These are phyloP conservation scores for Lutjanus campechanus DNA, from an alignment of 2,797 vertebrate genomes.

Conservation along the genomic window DNA sequence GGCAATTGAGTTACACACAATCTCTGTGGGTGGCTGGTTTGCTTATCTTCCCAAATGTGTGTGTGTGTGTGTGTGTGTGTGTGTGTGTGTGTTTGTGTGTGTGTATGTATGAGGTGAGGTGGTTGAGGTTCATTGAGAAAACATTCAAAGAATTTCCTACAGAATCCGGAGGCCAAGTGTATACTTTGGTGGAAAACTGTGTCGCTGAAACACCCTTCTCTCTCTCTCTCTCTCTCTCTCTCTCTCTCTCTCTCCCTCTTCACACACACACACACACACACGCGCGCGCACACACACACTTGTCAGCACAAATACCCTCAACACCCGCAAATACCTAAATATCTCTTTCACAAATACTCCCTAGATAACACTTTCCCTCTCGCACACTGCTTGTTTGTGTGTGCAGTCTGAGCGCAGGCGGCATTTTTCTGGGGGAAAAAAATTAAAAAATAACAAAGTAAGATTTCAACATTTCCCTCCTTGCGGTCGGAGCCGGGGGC, in stretches of 20 bases:
- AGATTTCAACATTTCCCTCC: slow-evolving; percentile 69
- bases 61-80: slow-evolving; percentile 25
- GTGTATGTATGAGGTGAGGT: slow-evolving; percentile 39
- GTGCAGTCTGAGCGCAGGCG: slow-evolving; percentile 44
- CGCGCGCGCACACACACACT: slow-evolving; percentile 17
- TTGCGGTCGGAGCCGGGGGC: slow-evolving; percentile 32
- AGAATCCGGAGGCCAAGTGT: slow-evolving; percentile 71
- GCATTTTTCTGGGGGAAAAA: slow-evolving; percentile 48
- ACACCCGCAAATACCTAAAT: slow-evolving; percentile 61
- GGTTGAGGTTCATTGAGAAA: slow-evolving; percentile 73
- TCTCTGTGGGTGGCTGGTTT: slow-evolving; percentile 64
- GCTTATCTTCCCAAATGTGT: slow-evolving; percentile 43
- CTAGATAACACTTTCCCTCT: slow-evolving; percentile 51
- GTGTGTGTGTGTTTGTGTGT: slow-evolving; percentile 27
- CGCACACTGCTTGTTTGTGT: slow-evolving; percentile 62
- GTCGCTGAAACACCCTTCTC: slow-evolving; percentile 32
- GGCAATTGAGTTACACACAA: slow-evolving; percentile 42
- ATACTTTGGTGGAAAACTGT: slow-evolving; percentile 47
- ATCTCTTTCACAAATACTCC: slow-evolving; percentile 60
- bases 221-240: not conserved
- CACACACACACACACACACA: slow-evolving; percentile 19
- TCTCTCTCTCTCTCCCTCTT: too few relatives aligned
- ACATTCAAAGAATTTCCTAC: slow-evolving; percentile 81
- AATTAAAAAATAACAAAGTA: slow-evolving; percentile 64
- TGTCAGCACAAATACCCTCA: slow-evolving; percentile 53